Percentiles rank a stretch among this genome's conserved stretches.
Evolutionary conservation across 2,888 invertebrate genomes (phyloP).

Genomic region (Imbricaverruca yamaguchii): DNA sequence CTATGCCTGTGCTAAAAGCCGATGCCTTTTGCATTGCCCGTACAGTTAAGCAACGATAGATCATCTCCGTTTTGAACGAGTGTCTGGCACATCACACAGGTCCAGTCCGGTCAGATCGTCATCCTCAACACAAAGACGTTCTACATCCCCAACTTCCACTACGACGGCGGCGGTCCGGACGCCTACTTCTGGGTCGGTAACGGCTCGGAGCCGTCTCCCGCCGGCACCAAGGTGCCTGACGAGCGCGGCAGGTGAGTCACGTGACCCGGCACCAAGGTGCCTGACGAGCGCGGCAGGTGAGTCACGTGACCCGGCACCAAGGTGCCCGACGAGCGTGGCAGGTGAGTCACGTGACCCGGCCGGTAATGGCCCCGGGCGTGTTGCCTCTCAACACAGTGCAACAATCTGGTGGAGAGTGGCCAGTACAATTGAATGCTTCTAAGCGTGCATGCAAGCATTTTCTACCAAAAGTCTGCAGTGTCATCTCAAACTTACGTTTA

Average conservation of each 20-base stretch:
- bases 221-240: conserved; percentile 82
- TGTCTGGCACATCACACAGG: conserved; percentile 33
- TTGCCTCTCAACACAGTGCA: no score
- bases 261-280: neutral
- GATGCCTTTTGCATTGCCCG: neutral
- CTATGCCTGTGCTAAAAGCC: no score
- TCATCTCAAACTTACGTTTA: no score
- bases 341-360: no score
- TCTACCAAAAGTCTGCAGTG: no score
- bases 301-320: neutral
- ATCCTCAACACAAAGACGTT: conserved; percentile 85
- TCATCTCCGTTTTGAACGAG: neutral
- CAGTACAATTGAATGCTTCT: no score
- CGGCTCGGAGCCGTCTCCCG: conserved; percentile 67
- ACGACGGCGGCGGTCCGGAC: conserved; percentile 84
- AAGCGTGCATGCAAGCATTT: no score
- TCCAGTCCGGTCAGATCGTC: conserved; percentile 83
- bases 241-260: conserved; percentile 61
- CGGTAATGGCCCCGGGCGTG: no score
- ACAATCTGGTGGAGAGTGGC: no score
- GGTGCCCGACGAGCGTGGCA: no score
- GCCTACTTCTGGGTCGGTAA: conserved; percentile 94
- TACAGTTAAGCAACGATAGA: neutral
- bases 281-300: conserved; percentile 74
- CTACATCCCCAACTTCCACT: conserved; percentile 84